Conservation (phyloP, 92 coral and sea anemone genomes). For the Porites divaricata region DNA sequence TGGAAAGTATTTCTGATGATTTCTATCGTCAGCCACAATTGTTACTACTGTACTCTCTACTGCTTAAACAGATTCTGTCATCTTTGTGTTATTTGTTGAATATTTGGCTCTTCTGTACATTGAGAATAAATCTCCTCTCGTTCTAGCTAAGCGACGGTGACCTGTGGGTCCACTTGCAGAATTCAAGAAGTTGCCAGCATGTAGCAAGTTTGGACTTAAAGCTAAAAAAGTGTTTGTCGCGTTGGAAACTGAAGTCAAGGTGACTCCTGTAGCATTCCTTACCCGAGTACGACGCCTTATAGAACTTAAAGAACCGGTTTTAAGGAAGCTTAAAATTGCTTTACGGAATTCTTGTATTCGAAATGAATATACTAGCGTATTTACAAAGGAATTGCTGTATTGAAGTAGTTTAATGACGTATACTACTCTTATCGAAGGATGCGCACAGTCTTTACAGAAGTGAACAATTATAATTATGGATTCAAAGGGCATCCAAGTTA, state of each 20-base stretch:
- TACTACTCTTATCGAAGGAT: conserved; percentile 21
- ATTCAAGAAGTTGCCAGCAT: neutral
- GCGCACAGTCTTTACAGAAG: conserved; percentile 20
- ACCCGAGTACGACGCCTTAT: conserved; percentile 6
- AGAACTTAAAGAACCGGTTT: conserved; percentile 19
- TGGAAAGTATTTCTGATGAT: neutral
- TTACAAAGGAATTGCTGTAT: conserved; percentile 67
- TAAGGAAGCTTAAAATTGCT: conserved; percentile 15
- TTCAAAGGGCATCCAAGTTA: conserved; percentile 70
- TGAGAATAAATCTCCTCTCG: conserved; percentile 17
- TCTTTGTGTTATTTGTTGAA: neutral
- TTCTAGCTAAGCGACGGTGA: conserved; percentile 20
- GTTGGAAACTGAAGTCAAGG: conserved; percentile 28
- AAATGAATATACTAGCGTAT: conserved; percentile 60
- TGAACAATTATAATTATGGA: conserved; percentile 55
- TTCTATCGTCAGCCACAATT: too few relatives aligned
- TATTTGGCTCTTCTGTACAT: conserved; percentile 31
- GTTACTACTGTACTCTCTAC: too few relatives aligned
- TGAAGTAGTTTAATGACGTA: conserved; percentile 56
- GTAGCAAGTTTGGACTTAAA: conserved; percentile 1
- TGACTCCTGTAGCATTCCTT: conserved; percentile 7
- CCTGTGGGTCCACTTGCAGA: neutral
- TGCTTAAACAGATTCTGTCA: neutral
- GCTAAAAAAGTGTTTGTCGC: conserved; percentile 25
- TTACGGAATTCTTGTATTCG: conserved; percentile 63